phyloP scores from a whole-genome alignment of 2,888 invertebrate species.

The Pyrrhia umbra region DNA sequence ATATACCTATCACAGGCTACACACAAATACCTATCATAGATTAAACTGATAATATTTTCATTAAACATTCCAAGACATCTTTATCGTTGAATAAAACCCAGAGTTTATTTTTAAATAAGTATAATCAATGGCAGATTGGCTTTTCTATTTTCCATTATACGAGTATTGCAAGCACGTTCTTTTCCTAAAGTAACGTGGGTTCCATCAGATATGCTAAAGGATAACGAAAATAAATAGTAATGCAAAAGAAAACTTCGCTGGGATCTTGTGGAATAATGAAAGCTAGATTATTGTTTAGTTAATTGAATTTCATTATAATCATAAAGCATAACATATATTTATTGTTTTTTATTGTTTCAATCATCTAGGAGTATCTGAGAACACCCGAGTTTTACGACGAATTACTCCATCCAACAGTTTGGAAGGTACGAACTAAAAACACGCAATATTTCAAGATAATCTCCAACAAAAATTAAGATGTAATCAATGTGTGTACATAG shows the following conservation, averaged over 20 bases:
- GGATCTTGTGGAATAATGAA: background rate
- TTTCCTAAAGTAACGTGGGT: slow-evolving; percentile 13
- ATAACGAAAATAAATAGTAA: slow-evolving; percentile 14
- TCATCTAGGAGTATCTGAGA: too few relatives aligned
- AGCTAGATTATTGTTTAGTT: background rate
- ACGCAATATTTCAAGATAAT: too few relatives aligned
- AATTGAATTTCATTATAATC: too few relatives aligned
- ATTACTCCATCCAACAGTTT: too few relatives aligned
- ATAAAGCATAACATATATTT: too few relatives aligned
- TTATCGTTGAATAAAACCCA: slow-evolving; percentile 1
- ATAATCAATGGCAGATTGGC: slow-evolving; percentile 12
- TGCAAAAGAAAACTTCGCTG: slow-evolving; percentile 15
- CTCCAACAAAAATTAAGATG: too few relatives aligned
- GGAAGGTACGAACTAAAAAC: too few relatives aligned
- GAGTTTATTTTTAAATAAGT: slow-evolving; percentile 7
- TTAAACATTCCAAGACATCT: background rate
- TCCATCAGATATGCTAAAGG: background rate
- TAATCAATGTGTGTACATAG: too few relatives aligned
- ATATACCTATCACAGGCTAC: too few relatives aligned
- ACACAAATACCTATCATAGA: too few relatives aligned
- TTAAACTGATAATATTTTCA: background rate
- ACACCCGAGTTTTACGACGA: too few relatives aligned
- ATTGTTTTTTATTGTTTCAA: too few relatives aligned
- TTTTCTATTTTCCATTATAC: background rate
- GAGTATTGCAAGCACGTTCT: slow-evolving; percentile 35